Base-by-base conservation (phyloP, 2,888 invertebrate species). In the Himalopsyche kuldschensis region DNA sequence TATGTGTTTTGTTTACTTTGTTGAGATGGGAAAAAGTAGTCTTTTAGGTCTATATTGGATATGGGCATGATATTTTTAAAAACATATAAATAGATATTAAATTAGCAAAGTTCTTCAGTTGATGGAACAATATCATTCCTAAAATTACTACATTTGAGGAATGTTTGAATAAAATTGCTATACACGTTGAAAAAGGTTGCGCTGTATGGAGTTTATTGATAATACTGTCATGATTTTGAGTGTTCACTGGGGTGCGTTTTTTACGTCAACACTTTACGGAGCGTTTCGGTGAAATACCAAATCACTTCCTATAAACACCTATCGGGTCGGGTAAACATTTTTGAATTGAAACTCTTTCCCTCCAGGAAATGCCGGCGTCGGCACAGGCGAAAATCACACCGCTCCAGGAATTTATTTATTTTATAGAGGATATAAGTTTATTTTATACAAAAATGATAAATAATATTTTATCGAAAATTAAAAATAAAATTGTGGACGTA, bases 231-330 rank as follows among this genome's bases (percentile, higher is more conserved):
- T 69, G 69, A 69, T 27, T 69, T 27, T 69, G 69, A 69, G 69
- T 69, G 69, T 69, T 69, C 69, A 27, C 69, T 27, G 69, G 69
- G 69, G 69, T 69, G 69, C 69, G 69, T 69, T 69, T 69, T 69
- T 41, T 69, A 24, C 69, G 69, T 69, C 69, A 69, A 69, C 69
- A 69, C 69, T 69, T 27, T 55, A 24, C 55, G 55, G 20, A 55
- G 55, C 55, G 55, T 55, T 55, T 27, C 69, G 27, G 15, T 76
- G 80, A 75, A 76, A 82, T 82, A 80, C 77, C 77, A 75, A 84
- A 84, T 84, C 84, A 82, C 80, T 84, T 84, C 78, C 82, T 77
- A 84, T 82, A 84, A 84, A 84, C 84, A 84, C 75, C 80, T 80
- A 75, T 83, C 83, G 80, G 80, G 80, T 80, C 82, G 80, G 82